A percentile compares a stretch with the other conserved stretches of the same genome.
phyloP scores from a whole-genome alignment of 2,797 vertebrate species.

The Peromyscus attwateri region DNA sequence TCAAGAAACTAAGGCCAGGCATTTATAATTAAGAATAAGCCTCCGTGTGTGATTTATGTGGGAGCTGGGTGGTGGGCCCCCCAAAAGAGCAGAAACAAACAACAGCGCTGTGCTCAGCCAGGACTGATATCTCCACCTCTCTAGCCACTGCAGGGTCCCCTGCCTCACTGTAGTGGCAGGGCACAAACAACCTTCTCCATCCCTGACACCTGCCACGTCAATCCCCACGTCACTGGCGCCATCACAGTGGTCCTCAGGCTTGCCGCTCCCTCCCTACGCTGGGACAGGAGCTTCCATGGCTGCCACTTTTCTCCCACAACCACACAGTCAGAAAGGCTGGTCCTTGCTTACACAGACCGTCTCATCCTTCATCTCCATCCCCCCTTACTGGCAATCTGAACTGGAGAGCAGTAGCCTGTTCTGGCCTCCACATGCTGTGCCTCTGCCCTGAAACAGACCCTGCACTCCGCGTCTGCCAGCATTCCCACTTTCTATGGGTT shows the following conservation, averaged over 20 bases:
- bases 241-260: not conserved
- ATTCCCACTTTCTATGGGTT: fast-evolving
- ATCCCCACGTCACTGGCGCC: too few relatives aligned
- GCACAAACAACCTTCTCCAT: too few relatives aligned
- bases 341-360: fast-evolving
- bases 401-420: not conserved
- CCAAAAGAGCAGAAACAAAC: too few relatives aligned
- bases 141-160: not conserved
- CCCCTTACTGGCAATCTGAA: not conserved
- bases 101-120: not conserved
- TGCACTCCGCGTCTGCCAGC: too few relatives aligned
- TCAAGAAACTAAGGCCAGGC: too few relatives aligned
- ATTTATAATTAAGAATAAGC: too few relatives aligned
- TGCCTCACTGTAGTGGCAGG: too few relatives aligned
- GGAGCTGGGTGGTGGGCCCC: too few relatives aligned
- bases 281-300: too few relatives aligned
- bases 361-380: not conserved
- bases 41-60: too few relatives aligned
- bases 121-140: not conserved
- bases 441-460: not conserved
- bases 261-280: fast-evolving
- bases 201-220: not conserved
- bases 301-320: fast-evolving
- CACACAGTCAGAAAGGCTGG: not conserved
- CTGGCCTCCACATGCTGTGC: not conserved